These are phyloP conservation scores for Cheilosia vernalis DNA, from an alignment of 2,888 invertebrate genomes.

Conservation along the genomic window DNA sequence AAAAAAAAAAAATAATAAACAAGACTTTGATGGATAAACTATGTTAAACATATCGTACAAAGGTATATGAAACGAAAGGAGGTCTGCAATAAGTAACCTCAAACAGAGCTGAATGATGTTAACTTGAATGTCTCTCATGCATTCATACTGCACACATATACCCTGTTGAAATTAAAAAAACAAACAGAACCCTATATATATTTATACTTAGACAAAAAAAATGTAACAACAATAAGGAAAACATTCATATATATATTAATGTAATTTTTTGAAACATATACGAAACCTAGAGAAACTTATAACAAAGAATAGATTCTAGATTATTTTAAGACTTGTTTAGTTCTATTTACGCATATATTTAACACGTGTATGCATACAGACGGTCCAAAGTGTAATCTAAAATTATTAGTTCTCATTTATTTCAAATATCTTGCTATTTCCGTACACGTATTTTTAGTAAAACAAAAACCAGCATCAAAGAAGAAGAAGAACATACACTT, in stretches of 20 bases:
- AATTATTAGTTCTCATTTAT: constrained; percentile 6
- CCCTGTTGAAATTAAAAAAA: constrained; percentile 65
- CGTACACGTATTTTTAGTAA: not conserved
- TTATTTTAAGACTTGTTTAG: constrained; percentile 65
- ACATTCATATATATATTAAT: constrained; percentile 74
- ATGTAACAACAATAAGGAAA: constrained; percentile 7
- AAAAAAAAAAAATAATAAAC: constrained; percentile 23
- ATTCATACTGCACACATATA: constrained; percentile 68
- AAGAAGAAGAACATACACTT: not conserved
- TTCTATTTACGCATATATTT: constrained; percentile 50
- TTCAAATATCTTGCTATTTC: constrained; percentile 5
- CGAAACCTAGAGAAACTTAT: constrained; percentile 59
- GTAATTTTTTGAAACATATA: constrained; percentile 75
- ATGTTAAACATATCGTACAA: constrained; percentile 83
- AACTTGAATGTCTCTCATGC: constrained; percentile 63
- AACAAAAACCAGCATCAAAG: not conserved
- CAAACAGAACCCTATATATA: constrained; percentile 65
- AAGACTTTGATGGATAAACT: constrained; percentile 77
- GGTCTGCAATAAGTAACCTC: constrained; percentile 23
- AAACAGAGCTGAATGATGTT: constrained; percentile 49
- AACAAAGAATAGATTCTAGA: constrained; percentile 51
- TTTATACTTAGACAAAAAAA: constrained; percentile 59
- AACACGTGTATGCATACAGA: constrained; percentile 61
- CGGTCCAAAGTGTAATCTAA: constrained; percentile 64
- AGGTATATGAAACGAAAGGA: constrained; percentile 74